Base-by-base conservation (phyloP, 2,113 vertebrate genomes). In the Benitochromis conjunctus region DNA sequence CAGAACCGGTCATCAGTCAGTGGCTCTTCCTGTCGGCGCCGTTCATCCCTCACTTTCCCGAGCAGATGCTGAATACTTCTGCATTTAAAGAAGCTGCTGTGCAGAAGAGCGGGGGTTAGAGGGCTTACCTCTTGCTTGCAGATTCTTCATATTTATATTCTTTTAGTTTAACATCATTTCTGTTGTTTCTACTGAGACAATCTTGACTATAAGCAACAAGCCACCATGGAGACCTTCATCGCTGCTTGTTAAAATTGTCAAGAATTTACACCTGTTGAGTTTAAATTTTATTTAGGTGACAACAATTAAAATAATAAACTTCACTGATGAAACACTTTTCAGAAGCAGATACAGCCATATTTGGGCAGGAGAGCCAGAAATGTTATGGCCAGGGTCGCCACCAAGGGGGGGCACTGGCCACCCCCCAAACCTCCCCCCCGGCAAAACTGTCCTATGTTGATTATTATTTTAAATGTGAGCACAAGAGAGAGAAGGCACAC, bases 1-100 rank as follows among this genome's bases (percentile, higher is more conserved):
- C 16, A 26, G 31, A 4, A 36, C 71, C 3, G 69, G 24, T 51
- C 0, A 74, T 0, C 69, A 53, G 6, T 19, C 46, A 31, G 46
- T 31, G 26, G 26, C 71, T 76, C 46, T 1, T 74, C 24, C 5
- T 11, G 41, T 48, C 41, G 6, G 34, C n/a, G 1, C 41, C 4
- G 9, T 10, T 29, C 9, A 26, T 7, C 41, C 9, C 41, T 29
- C 41, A 48, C 41, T 0, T 48, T 29, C 43, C 71, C 0, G 26
- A 51, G 26, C 6, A 53, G 71, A 53, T 51, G 16, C 46, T 19
- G 16, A 76, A 31, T 19, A 12, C 14, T 31, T 48, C 43, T 29
- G 9, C 1, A 4, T 11, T 74, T 74, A 74, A 9, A 48, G 66
- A 71, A 11, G 43, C 24, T 74, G 66, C 14, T 29, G 21, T 48